phyloP scores from a whole-genome alignment of 2,888 invertebrate species.

The Tinea trinotella region DNA sequence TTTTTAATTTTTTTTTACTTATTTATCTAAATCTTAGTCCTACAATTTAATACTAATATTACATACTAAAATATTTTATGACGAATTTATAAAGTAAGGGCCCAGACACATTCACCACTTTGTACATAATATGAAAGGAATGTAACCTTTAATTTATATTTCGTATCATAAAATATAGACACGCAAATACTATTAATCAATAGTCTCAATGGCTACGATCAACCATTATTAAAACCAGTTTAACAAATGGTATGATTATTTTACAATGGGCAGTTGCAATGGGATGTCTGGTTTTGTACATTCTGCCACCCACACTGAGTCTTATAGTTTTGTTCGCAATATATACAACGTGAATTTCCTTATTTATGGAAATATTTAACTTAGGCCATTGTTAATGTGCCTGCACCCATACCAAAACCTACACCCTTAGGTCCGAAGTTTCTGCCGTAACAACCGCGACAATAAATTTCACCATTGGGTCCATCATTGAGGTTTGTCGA shows the following conservation, averaged over 20 bases:
- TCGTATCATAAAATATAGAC: slow-evolving; percentile 63
- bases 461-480: slow-evolving; percentile 95
- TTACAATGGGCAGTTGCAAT: background rate
- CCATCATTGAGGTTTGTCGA: slow-evolving; percentile 93
- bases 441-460: slow-evolving; percentile 90
- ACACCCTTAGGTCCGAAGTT: slow-evolving; percentile 91
- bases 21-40: slow-evolving; percentile 23
- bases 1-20: slow-evolving; percentile 30
- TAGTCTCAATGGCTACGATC: slow-evolving; percentile 62
- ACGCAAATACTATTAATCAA: slow-evolving; percentile 42
- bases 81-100: slow-evolving; percentile 71
- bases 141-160: slow-evolving; percentile 71
- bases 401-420: slow-evolving; percentile 93
- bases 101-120: slow-evolving; percentile 69
- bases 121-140: slow-evolving; percentile 68
- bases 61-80: slow-evolving; percentile 60
- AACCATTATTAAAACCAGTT: slow-evolving; percentile 71
- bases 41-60: slow-evolving; percentile 54
- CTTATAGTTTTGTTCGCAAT: background rate
- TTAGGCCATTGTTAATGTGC: slow-evolving; percentile 90
- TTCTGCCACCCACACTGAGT: background rate
- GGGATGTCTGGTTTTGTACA: background rate
- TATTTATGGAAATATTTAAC: slow-evolving; percentile 20
- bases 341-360: slow-evolving; percentile 13
- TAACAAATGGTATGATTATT: slow-evolving; percentile 63